These are phyloP conservation scores for Achlya flavicornis DNA, from an alignment of 2,888 invertebrate species.

Conservation along the genomic window DNA sequence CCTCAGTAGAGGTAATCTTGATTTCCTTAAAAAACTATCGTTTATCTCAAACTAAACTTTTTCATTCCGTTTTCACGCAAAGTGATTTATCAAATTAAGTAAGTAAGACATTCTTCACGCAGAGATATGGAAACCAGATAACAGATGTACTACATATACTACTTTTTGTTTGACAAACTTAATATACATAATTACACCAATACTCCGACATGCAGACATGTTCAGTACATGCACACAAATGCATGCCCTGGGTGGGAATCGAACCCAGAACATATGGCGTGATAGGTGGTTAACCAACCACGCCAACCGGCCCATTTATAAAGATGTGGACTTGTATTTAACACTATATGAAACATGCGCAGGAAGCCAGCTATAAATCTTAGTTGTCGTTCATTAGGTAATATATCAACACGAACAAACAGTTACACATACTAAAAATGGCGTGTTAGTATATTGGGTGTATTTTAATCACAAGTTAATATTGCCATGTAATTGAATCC, in stretches of 20 bases:
- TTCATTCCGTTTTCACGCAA: neutral
- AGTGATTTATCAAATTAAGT: constrained; percentile 2
- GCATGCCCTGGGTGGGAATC: no score
- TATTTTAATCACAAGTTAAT: constrained; percentile 52
- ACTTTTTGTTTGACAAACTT: no score
- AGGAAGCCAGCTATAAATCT: constrained; percentile 35
- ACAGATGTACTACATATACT: no score
- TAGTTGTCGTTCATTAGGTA: constrained; percentile 34
- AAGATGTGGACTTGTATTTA: neutral
- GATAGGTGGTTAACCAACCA: no score
- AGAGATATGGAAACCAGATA: no score
- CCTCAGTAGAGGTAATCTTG: constrained; percentile 90
- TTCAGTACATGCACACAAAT: no score
- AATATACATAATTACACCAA: no score
- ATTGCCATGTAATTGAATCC: constrained; percentile 71
- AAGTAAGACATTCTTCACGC: no score
- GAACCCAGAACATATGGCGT: no score
- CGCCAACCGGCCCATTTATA: no score
- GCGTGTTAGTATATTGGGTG: constrained; percentile 53
- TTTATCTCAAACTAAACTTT: constrained; percentile 14
- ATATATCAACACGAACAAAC: constrained; percentile 45
- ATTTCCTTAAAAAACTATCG: constrained; percentile 16
- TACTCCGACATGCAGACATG: no score
- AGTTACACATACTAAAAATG: constrained; percentile 45
- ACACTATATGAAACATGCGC: constrained; percentile 20